Base-by-base conservation (phyloP, 1,140 invertebrate species). In the Chymomyza costata region DNA sequence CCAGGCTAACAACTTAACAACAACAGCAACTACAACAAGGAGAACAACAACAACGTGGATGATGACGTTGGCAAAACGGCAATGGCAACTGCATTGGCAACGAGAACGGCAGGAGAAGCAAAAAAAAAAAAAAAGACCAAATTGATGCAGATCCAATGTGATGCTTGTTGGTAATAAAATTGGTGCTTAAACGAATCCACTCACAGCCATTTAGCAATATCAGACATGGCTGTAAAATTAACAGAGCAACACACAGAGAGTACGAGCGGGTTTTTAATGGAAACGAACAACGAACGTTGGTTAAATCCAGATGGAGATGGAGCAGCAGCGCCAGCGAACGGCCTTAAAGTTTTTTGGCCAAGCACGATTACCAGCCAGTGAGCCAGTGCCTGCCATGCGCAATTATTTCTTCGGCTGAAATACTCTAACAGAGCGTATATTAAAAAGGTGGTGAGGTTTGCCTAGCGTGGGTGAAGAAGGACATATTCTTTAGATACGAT, bases 161-260 rank as follows among this genome's bases (percentile, higher is more conserved):
- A 78, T 80, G 61, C 67, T 78, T 83, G 67, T 83, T 73, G 68
- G 68, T 74, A 82, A 82, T 82, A 83, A 82, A 82, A 82, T 82
- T 82, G 80, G 80, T 83, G 80, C 80, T 82, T 82, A 82, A 83
- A 82, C 80, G 80, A 82, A 82, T 73, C 80, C 80, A 82, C 80
- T 82, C 80, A 82, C 80, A 83, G 80, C 80, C 80, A 82, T 82
- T 82, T 82, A 82, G 80, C 80, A 82, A 82, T 82, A 82, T 82
- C 78, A 82, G 78, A 80, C 74, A 80, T 81, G 74, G 76, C 76
- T 82, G 74, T 81, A 81, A 81, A 81, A 81, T 80, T 67, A 82
- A 82, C 67, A 82, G 73, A 70, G 64, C 71, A 71, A 80, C 70
- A 78, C 73, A 80, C 57, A n/a, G n/a, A n/a, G n/a, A n/a, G n/a